These are phyloP conservation scores for Zaprionus taronus DNA, from an alignment of 1,140 invertebrate species.

Conservation along the genomic window DNA sequence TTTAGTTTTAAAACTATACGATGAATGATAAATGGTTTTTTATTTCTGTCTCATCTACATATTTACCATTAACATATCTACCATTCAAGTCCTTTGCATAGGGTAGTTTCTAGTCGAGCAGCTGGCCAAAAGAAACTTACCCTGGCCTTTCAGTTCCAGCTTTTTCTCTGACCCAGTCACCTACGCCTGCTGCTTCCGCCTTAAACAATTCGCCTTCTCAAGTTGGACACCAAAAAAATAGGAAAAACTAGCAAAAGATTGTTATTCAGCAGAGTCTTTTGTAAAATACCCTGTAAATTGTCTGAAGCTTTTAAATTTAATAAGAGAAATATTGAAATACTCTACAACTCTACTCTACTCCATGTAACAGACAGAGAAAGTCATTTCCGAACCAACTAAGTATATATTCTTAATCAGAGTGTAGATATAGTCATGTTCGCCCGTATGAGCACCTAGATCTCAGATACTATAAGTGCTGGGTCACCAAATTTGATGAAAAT, in stretches of 20 bases:
- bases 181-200: neutral
- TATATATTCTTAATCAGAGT: too few species aligned
- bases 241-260: neutral
- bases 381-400: too few species aligned
- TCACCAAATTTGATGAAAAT: too few species aligned
- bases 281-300: neutral
- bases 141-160: neutral
- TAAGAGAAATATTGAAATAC: too few species aligned
- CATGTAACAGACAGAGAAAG: too few species aligned
- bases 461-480: too few species aligned
- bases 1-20: neutral
- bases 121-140: neutral
- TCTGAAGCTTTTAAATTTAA: too few species aligned
- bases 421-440: too few species aligned
- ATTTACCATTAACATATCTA: neutral
- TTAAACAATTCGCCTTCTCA: neutral
- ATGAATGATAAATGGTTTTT: too few species aligned
- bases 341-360: too few species aligned
- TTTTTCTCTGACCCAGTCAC: constrained; percentile 8
- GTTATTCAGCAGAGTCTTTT: neutral
- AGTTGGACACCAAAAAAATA: neutral
- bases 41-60: neutral
- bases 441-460: too few species aligned
- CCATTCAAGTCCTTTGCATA: neutral
- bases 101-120: neutral